Percentiles rank a stretch among this genome's conserved stretches.
phyloP scores from a whole-genome alignment of 2,797 vertebrate species.

The Scyliorhinus canicula region DNA sequence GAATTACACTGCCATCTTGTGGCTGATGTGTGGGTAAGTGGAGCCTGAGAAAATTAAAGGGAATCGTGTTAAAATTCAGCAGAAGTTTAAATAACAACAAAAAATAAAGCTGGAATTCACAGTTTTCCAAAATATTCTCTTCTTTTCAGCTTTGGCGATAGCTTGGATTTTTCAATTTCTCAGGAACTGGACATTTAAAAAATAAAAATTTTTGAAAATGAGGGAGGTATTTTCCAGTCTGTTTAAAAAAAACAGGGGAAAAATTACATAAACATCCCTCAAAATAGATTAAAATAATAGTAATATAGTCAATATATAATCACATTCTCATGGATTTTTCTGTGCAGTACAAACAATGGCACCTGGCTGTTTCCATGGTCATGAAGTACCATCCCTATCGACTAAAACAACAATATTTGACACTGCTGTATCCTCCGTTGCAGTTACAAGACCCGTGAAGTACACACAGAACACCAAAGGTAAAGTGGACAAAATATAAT shows the following conservation, averaged over 20 bases:
- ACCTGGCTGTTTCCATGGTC: background rate
- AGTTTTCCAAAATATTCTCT: background rate
- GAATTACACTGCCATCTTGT: slow-evolving; percentile 26
- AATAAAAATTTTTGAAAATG: background rate
- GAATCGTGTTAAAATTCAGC: background rate
- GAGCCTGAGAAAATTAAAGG: background rate
- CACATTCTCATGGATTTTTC: background rate
- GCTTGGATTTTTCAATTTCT: background rate
- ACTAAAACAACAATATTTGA: too few relatives aligned
- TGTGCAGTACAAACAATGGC: background rate
- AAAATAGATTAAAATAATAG: background rate
- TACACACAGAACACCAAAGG: too few relatives aligned
- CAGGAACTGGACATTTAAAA: background rate
- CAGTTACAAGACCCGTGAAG: too few relatives aligned
- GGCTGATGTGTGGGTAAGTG: background rate
- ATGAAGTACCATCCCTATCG: background rate
- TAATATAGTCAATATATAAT: background rate
- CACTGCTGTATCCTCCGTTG: too few relatives aligned
- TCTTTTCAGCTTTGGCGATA: background rate
- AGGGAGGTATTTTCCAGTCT: background rate
- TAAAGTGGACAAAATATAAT: too few relatives aligned
- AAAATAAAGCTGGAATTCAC: background rate
- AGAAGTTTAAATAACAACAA: background rate
- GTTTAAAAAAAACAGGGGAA: background rate
- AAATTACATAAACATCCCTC: background rate